Percentiles rank a stretch among this genome's conserved stretches.
These are phyloP conservation scores for Coleophora deauratella DNA, from an alignment of 2,888 invertebrate species.

Conservation along the genomic window DNA sequence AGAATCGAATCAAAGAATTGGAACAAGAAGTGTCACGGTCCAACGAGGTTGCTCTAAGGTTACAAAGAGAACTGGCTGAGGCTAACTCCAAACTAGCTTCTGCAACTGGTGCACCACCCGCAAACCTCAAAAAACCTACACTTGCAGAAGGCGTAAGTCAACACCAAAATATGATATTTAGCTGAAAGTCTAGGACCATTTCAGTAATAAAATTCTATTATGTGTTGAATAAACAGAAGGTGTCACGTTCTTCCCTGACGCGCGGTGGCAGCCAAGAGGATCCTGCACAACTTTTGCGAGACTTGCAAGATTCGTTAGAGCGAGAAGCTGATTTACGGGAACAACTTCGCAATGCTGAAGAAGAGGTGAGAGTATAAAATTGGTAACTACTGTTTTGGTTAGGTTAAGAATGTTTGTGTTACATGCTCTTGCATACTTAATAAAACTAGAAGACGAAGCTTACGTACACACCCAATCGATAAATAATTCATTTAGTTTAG, in stretches of 20 bases:
- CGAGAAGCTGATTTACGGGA: conserved; percentile 95
- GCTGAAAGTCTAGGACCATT: background rate
- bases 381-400: too few relatives aligned
- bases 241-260: conserved; percentile 82
- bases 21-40: conserved; percentile 90
- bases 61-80: conserved; percentile 82
- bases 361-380: conserved; percentile 78
- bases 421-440: too few relatives aligned
- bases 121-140: conserved; percentile 74
- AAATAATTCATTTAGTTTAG: too few relatives aligned
- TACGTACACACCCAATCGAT: too few relatives aligned
- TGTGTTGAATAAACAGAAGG: conserved; percentile 61
- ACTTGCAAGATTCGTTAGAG: conserved; percentile 93
- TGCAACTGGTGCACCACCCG: conserved; percentile 45
- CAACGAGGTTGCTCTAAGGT: conserved; percentile 79
- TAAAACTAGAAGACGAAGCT: too few relatives aligned
- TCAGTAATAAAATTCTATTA: background rate
- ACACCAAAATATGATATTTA: background rate
- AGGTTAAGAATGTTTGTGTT: too few relatives aligned
- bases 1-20: conserved; percentile 82
- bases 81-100: conserved; percentile 73
- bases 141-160: conserved; percentile 73
- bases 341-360: conserved; percentile 93
- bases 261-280: conserved; percentile 87
- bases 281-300: conserved; percentile 85